Percentiles rank a stretch among this genome's conserved stretches.
phyloP scores from a whole-genome alignment of 2,113 vertebrate species.

The Scomber japonicus region DNA sequence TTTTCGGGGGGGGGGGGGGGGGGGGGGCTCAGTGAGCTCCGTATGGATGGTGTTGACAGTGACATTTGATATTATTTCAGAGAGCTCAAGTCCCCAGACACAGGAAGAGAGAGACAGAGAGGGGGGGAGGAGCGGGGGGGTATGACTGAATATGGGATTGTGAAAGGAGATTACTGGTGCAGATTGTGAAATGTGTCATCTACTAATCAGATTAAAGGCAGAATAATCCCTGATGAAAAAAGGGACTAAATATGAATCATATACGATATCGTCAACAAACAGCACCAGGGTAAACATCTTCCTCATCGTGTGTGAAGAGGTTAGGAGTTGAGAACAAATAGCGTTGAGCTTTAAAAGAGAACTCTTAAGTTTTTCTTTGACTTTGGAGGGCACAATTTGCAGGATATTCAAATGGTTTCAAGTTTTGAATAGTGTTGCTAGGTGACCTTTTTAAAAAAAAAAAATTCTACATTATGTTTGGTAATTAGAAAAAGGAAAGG shows the following conservation, averaged over 20 bases:
- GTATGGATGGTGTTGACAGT: conserved; percentile 47
- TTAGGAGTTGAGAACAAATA: conserved; percentile 3
- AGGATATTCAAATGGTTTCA: neutral
- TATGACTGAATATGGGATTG: conserved; percentile 56
- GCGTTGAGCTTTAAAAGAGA: conserved; percentile 1
- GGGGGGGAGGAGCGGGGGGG: neutral
- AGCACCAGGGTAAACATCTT: conserved; percentile 31
- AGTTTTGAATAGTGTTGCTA: conserved; percentile 8
- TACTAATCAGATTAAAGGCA: conserved; percentile 74
- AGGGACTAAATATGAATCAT: conserved; percentile 29
- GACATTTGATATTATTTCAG: conserved; percentile 58
- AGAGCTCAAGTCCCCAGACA: conserved; percentile 53
- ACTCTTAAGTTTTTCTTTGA: neutral
- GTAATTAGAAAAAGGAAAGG: too few relatives aligned
- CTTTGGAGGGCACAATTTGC: conserved; percentile 8
- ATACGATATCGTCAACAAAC: conserved; percentile 30
- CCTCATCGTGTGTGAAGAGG: neutral
- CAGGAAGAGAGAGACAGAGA: conserved; percentile 33
- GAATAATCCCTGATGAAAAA: conserved; percentile 53
- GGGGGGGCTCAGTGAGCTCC: conserved; percentile 32
- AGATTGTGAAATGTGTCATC: conserved; percentile 72
- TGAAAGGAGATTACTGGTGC: conserved; percentile 67
- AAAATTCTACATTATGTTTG: neutral
- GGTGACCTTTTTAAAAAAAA: neutral
- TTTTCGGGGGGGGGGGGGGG: neutral